Evolutionary conservation across 1,140 invertebrate species (phyloP).

Genomic region (Gyrodactylus salaris): DNA sequence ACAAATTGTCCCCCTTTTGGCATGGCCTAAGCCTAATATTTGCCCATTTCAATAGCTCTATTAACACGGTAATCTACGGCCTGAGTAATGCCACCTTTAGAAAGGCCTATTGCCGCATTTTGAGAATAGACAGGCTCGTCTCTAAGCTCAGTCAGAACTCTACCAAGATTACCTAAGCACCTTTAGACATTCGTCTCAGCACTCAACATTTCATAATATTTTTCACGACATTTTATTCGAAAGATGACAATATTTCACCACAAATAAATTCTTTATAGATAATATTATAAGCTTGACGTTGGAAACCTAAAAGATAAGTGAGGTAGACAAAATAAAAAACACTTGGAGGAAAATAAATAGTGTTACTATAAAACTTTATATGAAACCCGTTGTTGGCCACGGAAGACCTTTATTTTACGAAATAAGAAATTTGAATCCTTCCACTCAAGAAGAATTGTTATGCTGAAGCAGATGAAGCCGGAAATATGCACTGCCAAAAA

Average conservation of each 20-base stretch:
- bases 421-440: constrained; percentile 32
- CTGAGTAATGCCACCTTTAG: background rate
- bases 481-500: constrained; percentile 55
- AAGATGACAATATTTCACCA: no score
- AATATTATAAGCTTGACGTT: constrained; percentile 81
- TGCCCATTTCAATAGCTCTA: background rate
- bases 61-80: background rate
- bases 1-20: background rate
- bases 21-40: background rate
- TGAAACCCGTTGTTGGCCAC: constrained; percentile 33
- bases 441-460: constrained; percentile 49
- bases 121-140: background rate
- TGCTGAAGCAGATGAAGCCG: constrained; percentile 69
- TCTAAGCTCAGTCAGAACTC: background rate
- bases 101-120: background rate
- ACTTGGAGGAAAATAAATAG: constrained; percentile 25
- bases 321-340: constrained; percentile 30
- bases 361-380: constrained; percentile 22
- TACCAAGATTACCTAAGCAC: no score
- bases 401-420: constrained; percentile 33
- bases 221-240: no score
- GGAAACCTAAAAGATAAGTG: constrained; percentile 61
- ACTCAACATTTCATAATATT: no score
- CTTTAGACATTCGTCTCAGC: no score
- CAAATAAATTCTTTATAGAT: constrained; percentile 85